phyloP scores from a whole-genome alignment of 1,140 invertebrate genomes.

The Drosophila kikkawai region DNA sequence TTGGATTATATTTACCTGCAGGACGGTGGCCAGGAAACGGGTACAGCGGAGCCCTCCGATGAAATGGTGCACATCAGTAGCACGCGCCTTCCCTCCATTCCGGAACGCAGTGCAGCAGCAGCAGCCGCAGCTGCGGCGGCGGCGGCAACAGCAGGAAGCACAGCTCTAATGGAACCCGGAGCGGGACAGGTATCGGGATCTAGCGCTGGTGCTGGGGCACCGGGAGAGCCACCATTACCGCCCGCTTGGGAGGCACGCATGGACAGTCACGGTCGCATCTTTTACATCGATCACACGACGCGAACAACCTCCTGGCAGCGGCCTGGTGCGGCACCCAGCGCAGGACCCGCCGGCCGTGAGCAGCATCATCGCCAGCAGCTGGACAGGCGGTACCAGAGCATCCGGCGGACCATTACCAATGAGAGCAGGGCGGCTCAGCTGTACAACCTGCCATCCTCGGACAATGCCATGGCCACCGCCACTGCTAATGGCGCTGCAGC shows the following conservation, averaged over 20 bases:
- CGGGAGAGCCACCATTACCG: constrained; percentile 90
- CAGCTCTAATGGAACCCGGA: constrained; percentile 52
- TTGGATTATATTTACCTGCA: constrained; percentile 64
- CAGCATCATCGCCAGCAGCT: constrained; percentile 86
- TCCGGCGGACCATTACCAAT: constrained; percentile 92
- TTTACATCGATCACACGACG: constrained; percentile 97
- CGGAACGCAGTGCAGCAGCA: constrained; percentile 87
- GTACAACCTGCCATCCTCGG: constrained; percentile 40
- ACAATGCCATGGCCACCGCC: background rate
- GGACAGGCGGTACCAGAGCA: constrained; percentile 91
- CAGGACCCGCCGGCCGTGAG: constrained; percentile 75
- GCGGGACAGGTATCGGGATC: constrained; percentile 64
- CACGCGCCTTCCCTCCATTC: constrained; percentile 92
- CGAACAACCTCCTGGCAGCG: constrained; percentile 97
- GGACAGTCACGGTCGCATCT: constrained; percentile 95
- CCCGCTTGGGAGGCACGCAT: constrained; percentile 97
- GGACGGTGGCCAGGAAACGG: constrained; percentile 32
- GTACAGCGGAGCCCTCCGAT: constrained; percentile 16
- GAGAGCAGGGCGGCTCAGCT: constrained; percentile 78
- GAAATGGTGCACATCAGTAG: constrained; percentile 90
- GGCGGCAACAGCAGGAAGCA: constrained; percentile 41
- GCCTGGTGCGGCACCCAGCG: constrained; percentile 87
- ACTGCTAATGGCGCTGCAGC: background rate
- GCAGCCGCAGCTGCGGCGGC: constrained; percentile 56
- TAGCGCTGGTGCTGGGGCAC: constrained; percentile 85